Base-by-base conservation (phyloP, 2,113 vertebrate genomes). In the Acanthochromis polyacanthus region DNA sequence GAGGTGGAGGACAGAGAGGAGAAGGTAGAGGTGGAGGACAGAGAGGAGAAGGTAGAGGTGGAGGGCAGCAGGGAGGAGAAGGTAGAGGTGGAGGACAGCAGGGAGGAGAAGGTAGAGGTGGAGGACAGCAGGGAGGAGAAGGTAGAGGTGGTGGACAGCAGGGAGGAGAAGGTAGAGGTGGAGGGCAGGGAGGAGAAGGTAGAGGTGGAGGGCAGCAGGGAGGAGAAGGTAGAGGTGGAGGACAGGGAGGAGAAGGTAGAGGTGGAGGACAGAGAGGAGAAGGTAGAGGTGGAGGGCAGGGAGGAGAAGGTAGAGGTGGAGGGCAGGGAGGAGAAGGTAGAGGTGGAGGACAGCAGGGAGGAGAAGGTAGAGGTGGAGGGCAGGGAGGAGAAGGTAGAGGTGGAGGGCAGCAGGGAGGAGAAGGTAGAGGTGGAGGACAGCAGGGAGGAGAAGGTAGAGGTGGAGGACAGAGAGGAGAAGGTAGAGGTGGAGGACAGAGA, bases 401-500 rank as follows among this genome's bases (percentile, higher is more conserved):
- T n/a, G n/a, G n/a, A n/a, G n/a, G n/a, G n/a, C n/a, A n/a, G n/a
- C n/a, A n/a, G n/a, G n/a, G n/a, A 36, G 32, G 32, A 30, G 95
- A 25, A 25, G 23, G 23, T 2, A 25, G 23, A 25, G 23, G 23
- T 25, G 23, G 23, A 25, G 23, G 23, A 25, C 23, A 25, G 23
- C 23, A 2, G 23, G 23, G 23, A 25, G 23, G 95, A 46, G 95
- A 95, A 93, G 95, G 95, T 40, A 93, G 25, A 25, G 23, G 23
- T 16, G 93, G 94, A 22, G 95, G 94, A 5, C 94, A 95, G 70
- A n/a, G n/a, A n/a, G n/a, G n/a, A 46, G 95, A 95, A 93, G 95
- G 95, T 45, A 93, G 25, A 25, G 95, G 94, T 16, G 93, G 94
- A 22, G 95, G 94, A 5, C 94, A 95, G 70, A 8, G 32, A 30